Evolutionary conservation across 2,797 vertebrate species (phyloP).

Genomic region (Botia almorhae): DNA sequence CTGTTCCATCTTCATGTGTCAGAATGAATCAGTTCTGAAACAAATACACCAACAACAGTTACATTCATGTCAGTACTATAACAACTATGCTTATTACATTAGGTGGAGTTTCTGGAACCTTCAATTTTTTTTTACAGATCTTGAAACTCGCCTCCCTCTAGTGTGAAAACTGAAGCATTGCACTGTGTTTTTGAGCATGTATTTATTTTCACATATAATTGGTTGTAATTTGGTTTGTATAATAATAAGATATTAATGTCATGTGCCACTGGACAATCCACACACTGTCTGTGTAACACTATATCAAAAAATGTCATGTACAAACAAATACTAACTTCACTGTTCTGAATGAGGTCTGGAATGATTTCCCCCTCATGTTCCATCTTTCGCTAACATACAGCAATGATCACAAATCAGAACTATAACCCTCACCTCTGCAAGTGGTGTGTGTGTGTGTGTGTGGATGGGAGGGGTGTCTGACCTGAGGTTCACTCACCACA

Average conservation of each 20-base stretch:
- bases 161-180: conserved; percentile 46
- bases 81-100: not conserved
- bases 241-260: too few species aligned
- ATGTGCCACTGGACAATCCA: too few species aligned
- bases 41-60: not conserved
- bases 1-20: not conserved
- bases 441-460: conserved; percentile 46
- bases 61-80: not conserved
- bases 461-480: conserved; percentile 75
- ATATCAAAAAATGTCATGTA: too few species aligned
- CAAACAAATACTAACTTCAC: not conserved
- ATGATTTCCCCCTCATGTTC: too few species aligned
- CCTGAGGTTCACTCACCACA: conserved; percentile 74
- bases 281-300: too few species aligned
- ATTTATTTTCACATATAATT: too few species aligned
- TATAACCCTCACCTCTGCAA: conserved; percentile 1
- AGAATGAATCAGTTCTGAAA: not conserved
- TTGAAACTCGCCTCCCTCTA: conserved; percentile 63
- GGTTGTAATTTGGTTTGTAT: too few species aligned
- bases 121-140: not conserved
- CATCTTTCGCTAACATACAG: too few species aligned
- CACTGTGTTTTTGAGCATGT: not conserved
- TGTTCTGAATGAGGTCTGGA: not conserved
- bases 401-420: not conserved
- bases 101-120: not conserved